Base-by-base conservation (phyloP, 1,140 invertebrate genomes). In the Drosophila repleta region DNA sequence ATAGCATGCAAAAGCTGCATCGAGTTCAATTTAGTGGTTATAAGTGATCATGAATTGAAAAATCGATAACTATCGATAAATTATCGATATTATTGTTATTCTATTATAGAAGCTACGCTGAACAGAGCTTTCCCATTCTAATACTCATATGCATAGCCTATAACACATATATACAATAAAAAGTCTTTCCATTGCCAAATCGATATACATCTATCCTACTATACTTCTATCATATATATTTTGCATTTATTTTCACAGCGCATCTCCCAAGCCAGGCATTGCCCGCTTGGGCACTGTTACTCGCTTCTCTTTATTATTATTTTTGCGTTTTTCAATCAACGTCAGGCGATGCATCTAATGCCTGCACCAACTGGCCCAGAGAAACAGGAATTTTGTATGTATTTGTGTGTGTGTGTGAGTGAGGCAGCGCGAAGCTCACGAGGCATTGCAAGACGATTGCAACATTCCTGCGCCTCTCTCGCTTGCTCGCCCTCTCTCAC, bases 391-490 rank as follows among this genome's bases (percentile, higher is more conserved):
- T 75, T 64, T 64, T 15, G 39, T 15, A 6, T 17, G 39, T 41
- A n/a, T n/a, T n/a, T 41, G 39, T 41, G 37, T 37, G 35, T 37
- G 35, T 39, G n/a, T 41, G 39, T 41, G 13, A 15, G 39, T 41
- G 39, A 5, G 37, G 4, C 4, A 26, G 45, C 20, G 45, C 4
- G 24, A 64, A 48, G 56, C 73, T 60, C 45, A 71, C 60, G 39
- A 60, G 60, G 48, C 45, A 79, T 63, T 76, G 76, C 79, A 79
- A 88, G 76, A 64, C 68, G 83, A 79, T 82, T 76, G 83, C 83
- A 68, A 70, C 74, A 67, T 75, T 81, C 74, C 64, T 68, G 55
- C 45, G 10, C 39, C 51, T 15, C 57, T 32, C 60, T 58, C 57
- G 26, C 62, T 58, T 37, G 51, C 66, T 4, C 18, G n/a, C 17